A percentile compares a stretch with the other conserved stretches of the same genome.
phyloP scores from a whole-genome alignment of 2,797 vertebrate species.

The Anguilla anguilla region DNA sequence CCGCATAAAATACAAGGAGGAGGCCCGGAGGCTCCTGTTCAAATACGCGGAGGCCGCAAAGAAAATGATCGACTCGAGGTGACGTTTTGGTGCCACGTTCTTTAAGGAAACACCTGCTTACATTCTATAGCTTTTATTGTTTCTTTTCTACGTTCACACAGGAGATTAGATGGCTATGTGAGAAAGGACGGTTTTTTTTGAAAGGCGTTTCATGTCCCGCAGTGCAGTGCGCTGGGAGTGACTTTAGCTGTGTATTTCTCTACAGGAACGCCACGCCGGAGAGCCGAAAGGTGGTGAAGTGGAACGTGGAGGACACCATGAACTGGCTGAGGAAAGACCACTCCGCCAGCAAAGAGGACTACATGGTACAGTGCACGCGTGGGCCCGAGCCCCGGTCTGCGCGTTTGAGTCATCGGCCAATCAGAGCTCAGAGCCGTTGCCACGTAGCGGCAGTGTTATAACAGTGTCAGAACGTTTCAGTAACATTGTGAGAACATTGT shows the following conservation, averaged over 20 bases:
- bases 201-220: not conserved
- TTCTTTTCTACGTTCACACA: not conserved
- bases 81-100: slow-evolving; percentile 34
- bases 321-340: slow-evolving; percentile 96
- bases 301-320: slow-evolving; percentile 98
- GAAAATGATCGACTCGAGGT: slow-evolving; percentile 97
- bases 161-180: not conserved
- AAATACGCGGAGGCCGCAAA: slow-evolving; percentile 96
- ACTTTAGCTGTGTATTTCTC: not conserved
- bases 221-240: not conserved
- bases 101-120: not conserved
- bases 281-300: slow-evolving; percentile 96
- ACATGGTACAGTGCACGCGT: slow-evolving; percentile 74
- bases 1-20: slow-evolving; percentile 97
- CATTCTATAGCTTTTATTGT: not conserved
- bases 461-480: too few species aligned
- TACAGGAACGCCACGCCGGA: slow-evolving; percentile 92
- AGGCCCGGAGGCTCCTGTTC: slow-evolving; percentile 91
- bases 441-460: too few species aligned
- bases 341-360: slow-evolving; percentile 95
- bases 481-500: too few species aligned
- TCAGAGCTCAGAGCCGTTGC: not conserved
- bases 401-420: not conserved
- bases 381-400: not conserved
- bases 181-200: not conserved